Evolutionary conservation across 2,888 invertebrate genomes (phyloP).

Genomic region (Crepidodera aurea): DNA sequence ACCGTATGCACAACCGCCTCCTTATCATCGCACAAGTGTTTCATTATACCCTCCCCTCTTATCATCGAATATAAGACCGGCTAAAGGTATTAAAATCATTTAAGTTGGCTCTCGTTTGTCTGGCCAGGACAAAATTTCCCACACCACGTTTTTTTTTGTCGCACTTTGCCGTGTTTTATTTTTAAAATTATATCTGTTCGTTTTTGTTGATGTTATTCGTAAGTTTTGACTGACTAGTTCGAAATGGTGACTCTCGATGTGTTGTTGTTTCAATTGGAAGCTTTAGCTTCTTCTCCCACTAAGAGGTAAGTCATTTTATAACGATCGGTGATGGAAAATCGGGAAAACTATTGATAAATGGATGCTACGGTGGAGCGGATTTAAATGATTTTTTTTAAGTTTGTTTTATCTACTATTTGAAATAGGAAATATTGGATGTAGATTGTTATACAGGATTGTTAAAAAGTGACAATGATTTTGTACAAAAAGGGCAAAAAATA

Average conservation of each 20-base stretch:
- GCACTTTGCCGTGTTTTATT: slow-evolving; percentile 4
- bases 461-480: no score
- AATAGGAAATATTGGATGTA: no score
- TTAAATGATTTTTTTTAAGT: no score
- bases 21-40: slow-evolving; percentile 17
- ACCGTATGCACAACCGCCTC: background rate
- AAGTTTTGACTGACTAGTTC: no score
- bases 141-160: background rate
- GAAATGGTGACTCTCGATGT: slow-evolving; percentile 37
- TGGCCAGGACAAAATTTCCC: slow-evolving; percentile 5
- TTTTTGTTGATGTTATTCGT: slow-evolving; percentile 1
- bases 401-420: no score
- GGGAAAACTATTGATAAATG: no score
- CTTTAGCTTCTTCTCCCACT: slow-evolving; percentile 29
- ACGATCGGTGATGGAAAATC: background rate
- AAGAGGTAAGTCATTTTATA: slow-evolving; percentile 26
- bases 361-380: no score
- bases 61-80: slow-evolving; percentile 37
- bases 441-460: no score
- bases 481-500: no score
- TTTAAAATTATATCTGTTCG: slow-evolving; percentile 8
- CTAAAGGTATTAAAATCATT: slow-evolving; percentile 33
- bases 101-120: slow-evolving; percentile 31
- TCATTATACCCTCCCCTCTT: slow-evolving; percentile 29
- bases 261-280: slow-evolving; percentile 39